Conservation (phyloP, 2,797 vertebrate genomes). For the Mareca strepera region DNA sequence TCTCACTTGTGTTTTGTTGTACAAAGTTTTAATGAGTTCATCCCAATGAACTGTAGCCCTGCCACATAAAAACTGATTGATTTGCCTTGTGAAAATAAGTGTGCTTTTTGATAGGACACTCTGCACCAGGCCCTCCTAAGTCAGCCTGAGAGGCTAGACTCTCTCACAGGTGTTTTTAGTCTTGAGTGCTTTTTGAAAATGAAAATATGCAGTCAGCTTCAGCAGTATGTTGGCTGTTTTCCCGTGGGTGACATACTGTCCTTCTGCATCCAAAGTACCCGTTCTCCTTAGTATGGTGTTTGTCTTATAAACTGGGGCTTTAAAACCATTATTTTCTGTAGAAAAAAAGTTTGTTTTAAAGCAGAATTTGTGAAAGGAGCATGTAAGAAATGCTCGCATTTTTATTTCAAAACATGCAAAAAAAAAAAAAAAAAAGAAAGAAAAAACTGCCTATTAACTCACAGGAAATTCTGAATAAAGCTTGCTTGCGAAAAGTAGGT, state of each 20-base stretch:
- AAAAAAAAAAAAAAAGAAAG: not conserved
- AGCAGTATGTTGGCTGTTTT: conserved; percentile 2
- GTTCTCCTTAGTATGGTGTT: not conserved
- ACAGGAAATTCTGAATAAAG: conserved; percentile 36
- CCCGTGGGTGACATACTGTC: conserved; percentile 45
- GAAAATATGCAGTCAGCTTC: conserved; percentile 30
- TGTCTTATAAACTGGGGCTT: not conserved
- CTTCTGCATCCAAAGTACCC: not conserved
- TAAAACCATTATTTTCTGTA: not conserved
- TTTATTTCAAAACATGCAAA: not conserved
- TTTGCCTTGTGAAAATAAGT: not conserved
- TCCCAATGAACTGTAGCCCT: not conserved
- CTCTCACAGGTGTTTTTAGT: conserved; percentile 61
- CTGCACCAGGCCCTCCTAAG: conserved; percentile 27
- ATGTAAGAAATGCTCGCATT: not conserved
- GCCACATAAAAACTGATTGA: conserved; percentile 46
- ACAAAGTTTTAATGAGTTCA: conserved; percentile 3
- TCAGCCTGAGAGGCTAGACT: not conserved
- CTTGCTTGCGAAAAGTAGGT: not conserved
- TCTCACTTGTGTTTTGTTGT: conserved; percentile 5
- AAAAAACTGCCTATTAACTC: not conserved
- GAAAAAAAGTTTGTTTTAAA: not conserved
- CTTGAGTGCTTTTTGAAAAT: conserved; percentile 34
- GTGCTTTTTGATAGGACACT: conserved; percentile 30
- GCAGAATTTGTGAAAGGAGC: not conserved